Percentiles rank a stretch among this genome's conserved stretches.
Evolutionary conservation across 2,797 vertebrate genomes (phyloP).

Genomic region (Pagetopsis macropterus): DNA sequence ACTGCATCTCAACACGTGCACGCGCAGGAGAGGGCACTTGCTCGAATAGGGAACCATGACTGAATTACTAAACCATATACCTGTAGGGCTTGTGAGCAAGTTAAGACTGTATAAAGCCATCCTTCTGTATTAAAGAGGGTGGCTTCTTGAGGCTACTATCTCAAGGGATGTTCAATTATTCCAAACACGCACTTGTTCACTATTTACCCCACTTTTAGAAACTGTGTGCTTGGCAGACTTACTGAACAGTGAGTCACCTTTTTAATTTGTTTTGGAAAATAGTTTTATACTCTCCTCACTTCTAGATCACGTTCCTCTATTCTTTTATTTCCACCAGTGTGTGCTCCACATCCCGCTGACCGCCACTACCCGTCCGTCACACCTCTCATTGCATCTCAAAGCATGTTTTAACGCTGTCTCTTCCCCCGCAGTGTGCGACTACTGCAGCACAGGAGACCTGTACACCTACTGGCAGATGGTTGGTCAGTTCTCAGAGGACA

Average conservation of each 20-base stretch:
- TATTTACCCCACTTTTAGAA: background rate
- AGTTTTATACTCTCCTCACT: constrained; percentile 23
- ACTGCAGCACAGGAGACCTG: constrained; percentile 91
- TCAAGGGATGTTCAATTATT: background rate
- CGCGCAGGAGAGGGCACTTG: constrained; percentile 11
- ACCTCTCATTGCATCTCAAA: background rate
- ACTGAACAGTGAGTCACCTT: background rate
- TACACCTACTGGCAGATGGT: constrained; percentile 89
- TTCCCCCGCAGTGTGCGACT: constrained; percentile 87
- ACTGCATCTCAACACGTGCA: constrained; percentile 29
- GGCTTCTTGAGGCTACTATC: background rate
- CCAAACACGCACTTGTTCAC: background rate
- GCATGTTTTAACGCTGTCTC: constrained; percentile 34
- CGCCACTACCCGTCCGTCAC: constrained; percentile 8
- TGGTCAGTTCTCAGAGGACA: constrained; percentile 84
- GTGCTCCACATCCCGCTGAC: constrained; percentile 31
- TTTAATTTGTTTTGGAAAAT: background rate
- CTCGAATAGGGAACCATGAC: constrained; percentile 35
- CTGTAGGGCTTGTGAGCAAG: background rate
- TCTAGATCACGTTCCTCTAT: constrained; percentile 20
- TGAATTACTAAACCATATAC: constrained; percentile 36
- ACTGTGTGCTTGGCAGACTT: background rate
- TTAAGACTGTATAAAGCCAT: background rate
- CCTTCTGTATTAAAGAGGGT: background rate
- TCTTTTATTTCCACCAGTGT: constrained; percentile 41